Conservation (phyloP, 2,797 vertebrate genomes). For the Danio albolineatus region DNA sequence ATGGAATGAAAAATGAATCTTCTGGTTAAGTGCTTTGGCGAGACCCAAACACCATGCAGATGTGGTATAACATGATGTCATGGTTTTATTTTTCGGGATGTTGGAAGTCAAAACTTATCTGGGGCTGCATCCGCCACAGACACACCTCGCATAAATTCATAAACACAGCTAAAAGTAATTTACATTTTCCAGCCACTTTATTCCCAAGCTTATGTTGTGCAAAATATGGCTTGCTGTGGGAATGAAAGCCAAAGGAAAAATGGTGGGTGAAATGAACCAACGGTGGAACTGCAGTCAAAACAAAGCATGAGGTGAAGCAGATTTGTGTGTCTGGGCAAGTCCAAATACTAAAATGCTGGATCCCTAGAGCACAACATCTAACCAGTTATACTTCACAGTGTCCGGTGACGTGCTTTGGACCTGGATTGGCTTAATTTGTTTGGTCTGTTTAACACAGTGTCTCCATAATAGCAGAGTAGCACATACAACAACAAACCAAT, state of each 20-base stretch:
- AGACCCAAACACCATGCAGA: constrained; percentile 53
- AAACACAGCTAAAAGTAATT: constrained; percentile 22
- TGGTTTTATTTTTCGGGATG: constrained; percentile 56
- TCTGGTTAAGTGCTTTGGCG: constrained; percentile 50
- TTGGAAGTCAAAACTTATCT: constrained; percentile 40
- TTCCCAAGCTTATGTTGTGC: constrained; percentile 29
- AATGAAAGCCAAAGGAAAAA: constrained; percentile 53
- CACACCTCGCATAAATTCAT: constrained; percentile 43
- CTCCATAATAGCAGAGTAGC: background rate
- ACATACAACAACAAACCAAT: constrained; percentile 6
- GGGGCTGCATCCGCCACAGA: constrained; percentile 9
- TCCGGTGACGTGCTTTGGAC: constrained; percentile 37
- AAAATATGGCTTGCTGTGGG: constrained; percentile 51
- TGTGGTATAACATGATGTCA: constrained; percentile 58
- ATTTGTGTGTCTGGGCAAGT: constrained; percentile 56
- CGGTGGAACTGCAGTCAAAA: constrained; percentile 66
- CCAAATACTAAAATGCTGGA: constrained; percentile 28
- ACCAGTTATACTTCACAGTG: background rate
- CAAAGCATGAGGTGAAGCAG: constrained; percentile 65
- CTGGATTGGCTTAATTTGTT: constrained; percentile 29
- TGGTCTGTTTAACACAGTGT: constrained; percentile 13
- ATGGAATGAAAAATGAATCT: constrained; percentile 56
- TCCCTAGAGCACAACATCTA: background rate
- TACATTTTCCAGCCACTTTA: constrained; percentile 35
- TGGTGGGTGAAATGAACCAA: constrained; percentile 60